Evolutionary conservation across 64 coral and sea anemone species (phyloP), one percentile per base, ranked within the genome.

Genomic region (Montipora foliosa): DNA sequence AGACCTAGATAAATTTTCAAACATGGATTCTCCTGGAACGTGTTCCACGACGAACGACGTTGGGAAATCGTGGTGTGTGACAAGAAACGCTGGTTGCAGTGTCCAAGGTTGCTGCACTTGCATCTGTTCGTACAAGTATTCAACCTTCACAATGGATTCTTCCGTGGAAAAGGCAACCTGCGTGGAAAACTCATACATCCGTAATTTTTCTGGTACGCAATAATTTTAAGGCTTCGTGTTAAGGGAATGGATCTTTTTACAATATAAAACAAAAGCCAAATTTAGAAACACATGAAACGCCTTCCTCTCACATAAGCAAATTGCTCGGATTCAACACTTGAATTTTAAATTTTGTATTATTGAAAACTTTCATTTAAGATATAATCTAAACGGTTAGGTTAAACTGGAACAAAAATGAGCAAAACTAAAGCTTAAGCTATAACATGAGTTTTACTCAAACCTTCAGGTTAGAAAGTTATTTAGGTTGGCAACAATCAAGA

Each of bases 71-170:
- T 84, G 45, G 80, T 84, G 55, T 16, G 37, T 67, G 44, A 8
- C 15, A 84, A 84, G 15, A 66, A 77, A 85, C 14, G 80, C 69
- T 10, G 25, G 62, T 5, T 92, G 90, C n/a, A 75, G 51, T 20
- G 1, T 1, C 19, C 68, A 17, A 74, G 51, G 72, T 11, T 76
- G 52, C 44, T 92, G 90, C 16, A 16, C 52, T 4, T 92, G 90
- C 52, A 21, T 12, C 15, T 92, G 90, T 7, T 3, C 1, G 0
- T 92, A 92, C 37, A 0, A 2, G 8, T 25, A 4, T 50, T 83
- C 90, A 75, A 92, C 90, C 0, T 92, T 92, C 85, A 81, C 52
- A 25, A 85, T 92, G 90, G 70, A 62, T 11, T 10, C 80, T 0
- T 52, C 71, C 19, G n/a, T 79, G 4, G 12, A 74, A 0, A 46